A percentile compares a stretch with the other conserved stretches of the same genome.
Evolutionary conservation across 23 tunicate species (phyloP).

Genomic region (Phallusia fumigata): DNA sequence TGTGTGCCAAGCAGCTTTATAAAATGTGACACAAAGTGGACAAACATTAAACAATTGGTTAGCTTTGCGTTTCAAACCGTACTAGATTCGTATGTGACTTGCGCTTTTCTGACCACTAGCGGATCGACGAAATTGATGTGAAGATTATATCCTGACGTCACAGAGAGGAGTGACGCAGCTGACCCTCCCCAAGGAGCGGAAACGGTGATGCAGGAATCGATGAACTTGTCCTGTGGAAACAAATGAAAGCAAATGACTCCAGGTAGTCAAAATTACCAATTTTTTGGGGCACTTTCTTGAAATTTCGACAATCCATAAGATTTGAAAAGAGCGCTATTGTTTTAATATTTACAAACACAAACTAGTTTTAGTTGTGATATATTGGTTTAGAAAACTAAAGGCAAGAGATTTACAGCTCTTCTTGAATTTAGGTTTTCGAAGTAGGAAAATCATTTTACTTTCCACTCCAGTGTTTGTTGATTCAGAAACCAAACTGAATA

Average conservation of each 20-base stretch:
- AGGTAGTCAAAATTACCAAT: neutral
- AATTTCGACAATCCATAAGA: no score
- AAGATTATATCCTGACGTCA: conserved; percentile 61
- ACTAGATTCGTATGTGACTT: conserved; percentile 65
- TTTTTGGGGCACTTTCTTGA: no score
- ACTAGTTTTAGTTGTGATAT: no score
- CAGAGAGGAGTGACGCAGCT: conserved; percentile 36
- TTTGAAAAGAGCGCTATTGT: no score
- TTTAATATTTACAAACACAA: no score
- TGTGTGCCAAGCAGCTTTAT: no score
- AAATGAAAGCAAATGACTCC: neutral
- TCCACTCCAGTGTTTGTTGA: conserved; percentile 63
- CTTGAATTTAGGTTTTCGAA: no score
- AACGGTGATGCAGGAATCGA: conserved; percentile 41
- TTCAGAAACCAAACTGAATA: conserved; percentile 68
- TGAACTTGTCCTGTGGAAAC: conserved; percentile 34
- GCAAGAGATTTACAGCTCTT: no score
- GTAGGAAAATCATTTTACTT: conserved; percentile 12
- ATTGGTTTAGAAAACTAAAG: no score
- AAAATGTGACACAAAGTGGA: no score
- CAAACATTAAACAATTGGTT: no score
- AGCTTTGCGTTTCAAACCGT: no score
- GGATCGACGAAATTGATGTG: conserved; percentile 40
- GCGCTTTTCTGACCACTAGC: conserved; percentile 37
- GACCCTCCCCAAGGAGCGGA: conserved; percentile 87